These are phyloP conservation scores for Ichneumoninae sp. DNA, from an alignment of 2,888 invertebrate species.

Conservation along the genomic window DNA sequence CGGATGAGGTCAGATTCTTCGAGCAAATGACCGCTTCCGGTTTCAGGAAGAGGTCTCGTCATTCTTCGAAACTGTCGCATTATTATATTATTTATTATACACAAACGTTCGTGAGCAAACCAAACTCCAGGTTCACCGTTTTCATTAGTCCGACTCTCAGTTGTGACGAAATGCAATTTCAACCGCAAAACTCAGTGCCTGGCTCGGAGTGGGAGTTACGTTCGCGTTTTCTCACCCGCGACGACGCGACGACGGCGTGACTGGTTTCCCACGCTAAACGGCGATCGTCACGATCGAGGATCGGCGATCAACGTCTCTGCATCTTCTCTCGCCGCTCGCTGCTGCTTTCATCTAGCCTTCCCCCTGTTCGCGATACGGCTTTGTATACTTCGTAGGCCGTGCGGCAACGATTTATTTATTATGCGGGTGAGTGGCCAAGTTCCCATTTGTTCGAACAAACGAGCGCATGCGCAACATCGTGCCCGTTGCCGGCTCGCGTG, in stretches of 20 bases:
- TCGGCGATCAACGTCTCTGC: slow-evolving; percentile 12
- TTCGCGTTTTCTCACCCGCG: slow-evolving; percentile 55
- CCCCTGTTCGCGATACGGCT: slow-evolving; percentile 7
- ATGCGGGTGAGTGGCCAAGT: slow-evolving; percentile 58
- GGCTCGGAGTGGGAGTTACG: slow-evolving; percentile 8
- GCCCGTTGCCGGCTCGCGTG: slow-evolving; percentile 47
- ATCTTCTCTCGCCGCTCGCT: slow-evolving; percentile 2
- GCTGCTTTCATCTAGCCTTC: slow-evolving; percentile 23
- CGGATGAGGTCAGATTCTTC: no score
- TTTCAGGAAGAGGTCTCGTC: no score
- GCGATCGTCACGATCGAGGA: slow-evolving; percentile 46
- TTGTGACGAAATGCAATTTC: no score
- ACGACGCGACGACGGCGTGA: slow-evolving; percentile 37
- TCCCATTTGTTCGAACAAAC: slow-evolving; percentile 66
- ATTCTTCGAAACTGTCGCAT: no score
- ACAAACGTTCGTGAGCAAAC: no score
- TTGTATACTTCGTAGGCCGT: background rate
- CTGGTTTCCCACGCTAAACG: slow-evolving; percentile 62
- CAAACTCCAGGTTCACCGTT: no score
- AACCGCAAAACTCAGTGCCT: background rate
- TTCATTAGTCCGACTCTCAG: no score
- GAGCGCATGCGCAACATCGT: slow-evolving; percentile 58
- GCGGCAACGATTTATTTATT: slow-evolving; percentile 50
- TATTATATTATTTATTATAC: background rate
- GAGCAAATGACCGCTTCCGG: no score